These are phyloP conservation scores for Phortica variegata DNA, from an alignment of 1,140 invertebrate genomes.

Conservation along the genomic window DNA sequence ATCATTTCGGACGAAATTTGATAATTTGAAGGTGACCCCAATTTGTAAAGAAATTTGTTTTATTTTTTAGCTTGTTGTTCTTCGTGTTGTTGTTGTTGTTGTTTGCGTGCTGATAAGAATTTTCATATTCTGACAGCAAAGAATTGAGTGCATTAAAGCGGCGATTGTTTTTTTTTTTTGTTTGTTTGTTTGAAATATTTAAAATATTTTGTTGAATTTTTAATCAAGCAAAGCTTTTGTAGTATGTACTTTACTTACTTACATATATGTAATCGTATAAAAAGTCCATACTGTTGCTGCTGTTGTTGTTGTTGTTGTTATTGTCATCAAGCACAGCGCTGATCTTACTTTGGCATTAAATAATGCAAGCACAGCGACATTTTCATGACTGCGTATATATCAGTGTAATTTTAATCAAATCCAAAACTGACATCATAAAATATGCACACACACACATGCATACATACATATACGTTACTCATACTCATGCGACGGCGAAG, in stretches of 20 bases:
- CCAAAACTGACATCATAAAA: constrained; percentile 54
- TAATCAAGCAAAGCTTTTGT: not conserved
- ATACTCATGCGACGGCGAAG: no score
- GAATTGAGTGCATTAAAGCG: no score
- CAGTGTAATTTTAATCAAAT: constrained; percentile 51
- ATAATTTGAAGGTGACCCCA: constrained; percentile 52
- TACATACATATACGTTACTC: not conserved
- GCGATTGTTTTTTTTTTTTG: not conserved
- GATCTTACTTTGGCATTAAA: not conserved
- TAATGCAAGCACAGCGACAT: constrained; percentile 6
- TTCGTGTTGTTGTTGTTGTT: not conserved
- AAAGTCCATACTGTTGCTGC: no score
- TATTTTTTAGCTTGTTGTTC: constrained; percentile 24
- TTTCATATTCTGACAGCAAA: no score
- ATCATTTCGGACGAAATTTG: constrained; percentile 52
- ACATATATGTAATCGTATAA: no score
- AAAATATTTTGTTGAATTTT: not conserved
- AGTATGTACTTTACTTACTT: not conserved
- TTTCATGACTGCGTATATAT: constrained; percentile 30
- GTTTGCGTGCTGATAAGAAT: no score
- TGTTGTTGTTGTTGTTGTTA: not conserved
- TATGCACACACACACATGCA: constrained; percentile 9
- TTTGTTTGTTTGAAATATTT: constrained; percentile 10
- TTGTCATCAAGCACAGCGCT: not conserved
- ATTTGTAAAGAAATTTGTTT: constrained; percentile 21